These are phyloP conservation scores for Drosophila hawaiiensis DNA, from an alignment of 2,888 invertebrate genomes.

Conservation along the genomic window DNA sequence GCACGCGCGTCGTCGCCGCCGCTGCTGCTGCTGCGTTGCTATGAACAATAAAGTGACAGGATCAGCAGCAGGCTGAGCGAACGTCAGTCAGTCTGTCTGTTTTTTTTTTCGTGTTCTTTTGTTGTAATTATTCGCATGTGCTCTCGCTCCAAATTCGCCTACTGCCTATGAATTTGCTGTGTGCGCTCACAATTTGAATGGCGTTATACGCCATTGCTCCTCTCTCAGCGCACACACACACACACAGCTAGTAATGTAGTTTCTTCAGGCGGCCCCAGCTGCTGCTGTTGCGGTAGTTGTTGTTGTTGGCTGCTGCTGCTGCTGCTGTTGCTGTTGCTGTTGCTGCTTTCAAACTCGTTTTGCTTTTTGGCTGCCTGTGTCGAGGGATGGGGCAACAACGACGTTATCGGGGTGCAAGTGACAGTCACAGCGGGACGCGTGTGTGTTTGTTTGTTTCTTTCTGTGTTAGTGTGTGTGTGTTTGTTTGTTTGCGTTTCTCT, in stretches of 20 bases:
- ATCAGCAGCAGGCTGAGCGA: slow-evolving; percentile 36
- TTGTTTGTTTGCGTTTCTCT: slow-evolving; percentile 21
- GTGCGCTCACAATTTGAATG: slow-evolving; percentile 47
- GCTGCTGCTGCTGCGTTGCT: neutral
- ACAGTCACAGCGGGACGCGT: slow-evolving; percentile 22
- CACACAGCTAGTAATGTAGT: slow-evolving; percentile 26
- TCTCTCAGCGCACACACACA: neutral
- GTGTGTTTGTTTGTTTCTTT: slow-evolving; percentile 17
- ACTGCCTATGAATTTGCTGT: slow-evolving; percentile 25
- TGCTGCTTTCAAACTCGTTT: slow-evolving; percentile 57
- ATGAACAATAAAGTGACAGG: slow-evolving; percentile 37
- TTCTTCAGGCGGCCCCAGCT: slow-evolving; percentile 40
- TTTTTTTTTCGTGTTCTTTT: neutral
- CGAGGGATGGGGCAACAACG: slow-evolving; percentile 3
- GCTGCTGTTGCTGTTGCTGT: slow-evolving; percentile 14
- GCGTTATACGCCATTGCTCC: slow-evolving; percentile 22
- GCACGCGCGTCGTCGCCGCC: slow-evolving; percentile 39
- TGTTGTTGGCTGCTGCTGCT: slow-evolving; percentile 25
- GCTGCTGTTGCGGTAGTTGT: slow-evolving; percentile 12
- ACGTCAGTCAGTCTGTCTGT: neutral
- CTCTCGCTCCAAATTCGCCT: slow-evolving; percentile 33
- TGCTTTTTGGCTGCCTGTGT: slow-evolving; percentile 35
- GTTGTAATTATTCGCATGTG: slow-evolving; percentile 40
- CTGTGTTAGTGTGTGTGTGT: neutral
- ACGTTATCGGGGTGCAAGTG: slow-evolving; percentile 26